Percentiles rank a stretch among this genome's conserved stretches.
These are phyloP conservation scores for Pseudorasbora parva DNA, from an alignment of 2,113 vertebrate genomes.

Conservation along the genomic window DNA sequence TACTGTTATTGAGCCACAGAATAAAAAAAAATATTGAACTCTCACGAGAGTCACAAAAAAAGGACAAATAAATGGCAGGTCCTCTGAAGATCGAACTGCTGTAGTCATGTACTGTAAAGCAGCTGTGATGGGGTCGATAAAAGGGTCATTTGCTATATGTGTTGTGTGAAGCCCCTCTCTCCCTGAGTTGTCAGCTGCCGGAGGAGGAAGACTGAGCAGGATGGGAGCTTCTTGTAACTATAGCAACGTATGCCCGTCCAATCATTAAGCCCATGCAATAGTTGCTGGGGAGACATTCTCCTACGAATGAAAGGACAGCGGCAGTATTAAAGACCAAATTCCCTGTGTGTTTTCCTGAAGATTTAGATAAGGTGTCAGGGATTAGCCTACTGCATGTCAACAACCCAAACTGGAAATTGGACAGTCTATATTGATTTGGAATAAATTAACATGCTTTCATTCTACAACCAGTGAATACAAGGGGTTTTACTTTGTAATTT, in stretches of 20 bases:
- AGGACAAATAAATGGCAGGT: neutral
- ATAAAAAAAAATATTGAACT: neutral
- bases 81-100: neutral
- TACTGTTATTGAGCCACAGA: neutral
- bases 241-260: constrained; percentile 78
- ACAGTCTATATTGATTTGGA: neutral
- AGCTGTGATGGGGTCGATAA: neutral
- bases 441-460: neutral
- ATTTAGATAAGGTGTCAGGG: constrained; percentile 63
- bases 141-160: constrained; percentile 16
- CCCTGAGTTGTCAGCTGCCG: constrained; percentile 35
- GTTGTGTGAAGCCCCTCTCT: constrained; percentile 5
- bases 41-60: neutral
- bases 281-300: constrained; percentile 81
- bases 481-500: neutral
- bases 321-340: constrained; percentile 58
- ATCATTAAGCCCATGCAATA: constrained; percentile 73
- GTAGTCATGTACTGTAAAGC: neutral
- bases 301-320: constrained; percentile 60
- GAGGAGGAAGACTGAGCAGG: constrained; percentile 61
- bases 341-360: constrained; percentile 47
- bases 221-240: constrained; percentile 79
- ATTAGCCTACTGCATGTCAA: constrained; percentile 56
- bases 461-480: neutral
- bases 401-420: constrained; percentile 3